Percentiles rank a stretch among this genome's conserved stretches.
Evolutionary conservation across 2,888 invertebrate genomes (phyloP).

Genomic region (Punctoribates punctum): DNA sequence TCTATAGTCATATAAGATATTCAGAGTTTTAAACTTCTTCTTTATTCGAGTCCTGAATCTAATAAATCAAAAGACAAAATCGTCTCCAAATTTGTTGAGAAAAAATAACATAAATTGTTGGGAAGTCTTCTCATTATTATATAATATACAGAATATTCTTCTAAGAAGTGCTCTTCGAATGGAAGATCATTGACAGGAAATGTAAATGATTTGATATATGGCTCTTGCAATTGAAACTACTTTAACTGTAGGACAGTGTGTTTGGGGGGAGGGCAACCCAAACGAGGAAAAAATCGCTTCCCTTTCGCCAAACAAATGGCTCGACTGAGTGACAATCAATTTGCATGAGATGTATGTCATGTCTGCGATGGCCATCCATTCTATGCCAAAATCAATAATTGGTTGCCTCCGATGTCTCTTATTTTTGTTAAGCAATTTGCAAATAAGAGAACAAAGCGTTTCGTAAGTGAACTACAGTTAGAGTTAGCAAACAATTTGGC

Average conservation of each 20-base stretch:
- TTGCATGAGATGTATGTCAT: neutral
- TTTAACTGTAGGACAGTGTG: neutral
- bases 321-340: slow-evolving; percentile 16
- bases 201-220: slow-evolving; percentile 23
- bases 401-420: neutral
- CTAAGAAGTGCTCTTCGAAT: neutral
- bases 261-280: neutral
- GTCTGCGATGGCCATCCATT: neutral
- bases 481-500: neutral
- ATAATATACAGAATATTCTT: neutral
- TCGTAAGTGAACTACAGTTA: slow-evolving; percentile 1
- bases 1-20: no score
- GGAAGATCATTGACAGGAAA: slow-evolving; percentile 15
- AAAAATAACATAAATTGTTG: neutral
- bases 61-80: neutral
- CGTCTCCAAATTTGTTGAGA: neutral
- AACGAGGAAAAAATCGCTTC: neutral
- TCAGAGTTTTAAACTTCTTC: no score
- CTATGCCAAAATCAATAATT: neutral
- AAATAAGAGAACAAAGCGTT: neutral
- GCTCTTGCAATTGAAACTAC: neutral
- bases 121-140: neutral
- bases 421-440: neutral
- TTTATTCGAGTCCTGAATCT: no score
- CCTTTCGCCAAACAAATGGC: slow-evolving; percentile 12